Conservation (phyloP, 2,797 vertebrate genomes). For the Erethizon dorsatum region DNA sequence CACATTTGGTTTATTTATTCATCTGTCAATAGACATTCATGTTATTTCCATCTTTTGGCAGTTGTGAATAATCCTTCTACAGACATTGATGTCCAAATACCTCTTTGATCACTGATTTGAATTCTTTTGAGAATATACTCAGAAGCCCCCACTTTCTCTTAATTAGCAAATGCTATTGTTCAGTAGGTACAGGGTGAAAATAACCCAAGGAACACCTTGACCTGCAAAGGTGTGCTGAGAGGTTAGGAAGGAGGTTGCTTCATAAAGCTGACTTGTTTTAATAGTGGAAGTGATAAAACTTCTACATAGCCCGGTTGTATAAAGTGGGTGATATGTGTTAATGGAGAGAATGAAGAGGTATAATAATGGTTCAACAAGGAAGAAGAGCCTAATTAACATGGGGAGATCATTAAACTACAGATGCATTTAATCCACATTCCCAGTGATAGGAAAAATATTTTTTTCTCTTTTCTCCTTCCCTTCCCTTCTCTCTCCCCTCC, state of each 20-base stretch:
- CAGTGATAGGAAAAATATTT: background rate
- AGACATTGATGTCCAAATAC: background rate
- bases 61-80: background rate
- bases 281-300: background rate
- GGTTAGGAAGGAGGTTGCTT: background rate
- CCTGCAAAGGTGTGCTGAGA: background rate
- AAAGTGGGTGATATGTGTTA: background rate
- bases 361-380: background rate
- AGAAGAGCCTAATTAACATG: background rate
- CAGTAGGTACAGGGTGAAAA: background rate
- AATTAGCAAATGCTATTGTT: background rate
- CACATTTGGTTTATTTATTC: background rate
- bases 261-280: background rate
- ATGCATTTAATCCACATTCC: background rate
- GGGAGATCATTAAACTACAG: background rate
- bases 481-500: too few species aligned
- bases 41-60: background rate
- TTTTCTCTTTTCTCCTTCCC: background rate
- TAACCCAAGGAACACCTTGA: background rate
- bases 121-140: background rate
- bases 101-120: background rate
- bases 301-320: background rate
- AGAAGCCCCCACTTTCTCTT: background rate
- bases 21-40: background rate
- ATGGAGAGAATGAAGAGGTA: background rate